Base-by-base conservation (phyloP, 2,113 vertebrate genomes). In the Zosterops pallidus region DNA sequence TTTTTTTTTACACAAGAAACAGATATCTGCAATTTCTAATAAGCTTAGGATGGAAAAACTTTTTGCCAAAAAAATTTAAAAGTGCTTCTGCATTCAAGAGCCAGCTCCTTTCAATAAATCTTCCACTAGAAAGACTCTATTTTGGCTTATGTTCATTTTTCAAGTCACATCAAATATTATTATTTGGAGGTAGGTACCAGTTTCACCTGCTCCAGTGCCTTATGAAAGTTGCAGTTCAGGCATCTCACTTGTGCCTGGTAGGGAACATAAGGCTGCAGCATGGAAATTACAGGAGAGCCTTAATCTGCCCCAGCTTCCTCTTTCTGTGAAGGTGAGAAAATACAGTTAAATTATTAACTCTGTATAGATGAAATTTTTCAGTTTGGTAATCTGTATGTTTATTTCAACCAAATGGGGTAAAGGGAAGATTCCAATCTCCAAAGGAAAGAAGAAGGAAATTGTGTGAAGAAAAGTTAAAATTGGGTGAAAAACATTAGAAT, bases 191-290 rank as follows among this genome's bases (percentile, higher is more conserved):
- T 12, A 59, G 8, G 5, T 68, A 64, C 5, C 37, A 31, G 9
- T 65, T 86, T 70, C 16, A 28, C 35, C 81, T 84, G 16, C 20
- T 23, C 10, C 33, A 53, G 42, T 59, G 9, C 63, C 63, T 83
- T 82, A 24, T 5, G 8, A 42, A 76, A 62, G 26, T 21, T 85
- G 35, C 33, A 57, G 18, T 80, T 83, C 53, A 83, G 63, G 39
- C 12, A 26, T 55, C 39, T 76, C 4, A 2, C 21, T 70, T 70
- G 12, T 87, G 17, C 11, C 33, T 85, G 0, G 0, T 26, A 21
- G 19, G 64, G 47, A 78, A 4, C 21, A 10, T 46, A 57, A 46
- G 35, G n/a, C 16, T 71, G 35, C 19, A 79, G 19, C 28, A 42
- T 0, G 3, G 8, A 84, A 90, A 64, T 65, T 53, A 46, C 6